These are phyloP conservation scores for Smittia aterrima DNA, from an alignment of 2,888 invertebrate genomes.

Conservation along the genomic window DNA sequence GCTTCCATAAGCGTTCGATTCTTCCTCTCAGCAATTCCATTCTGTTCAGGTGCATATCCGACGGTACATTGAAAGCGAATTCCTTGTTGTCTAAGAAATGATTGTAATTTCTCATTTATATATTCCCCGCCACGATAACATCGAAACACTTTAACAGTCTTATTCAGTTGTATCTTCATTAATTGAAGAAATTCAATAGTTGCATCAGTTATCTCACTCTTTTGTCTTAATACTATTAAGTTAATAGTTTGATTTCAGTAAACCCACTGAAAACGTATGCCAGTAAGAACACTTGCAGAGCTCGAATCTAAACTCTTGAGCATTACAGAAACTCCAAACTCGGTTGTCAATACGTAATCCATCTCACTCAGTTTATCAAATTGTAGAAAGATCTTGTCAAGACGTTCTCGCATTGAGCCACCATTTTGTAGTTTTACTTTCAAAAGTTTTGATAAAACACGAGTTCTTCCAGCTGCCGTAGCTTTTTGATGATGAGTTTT, in stretches of 20 bases:
- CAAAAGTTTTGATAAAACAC: neutral
- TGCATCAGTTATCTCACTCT: conserved; percentile 43
- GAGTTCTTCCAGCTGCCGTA: neutral
- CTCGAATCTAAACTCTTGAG: neutral
- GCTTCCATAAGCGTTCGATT: conserved; percentile 45
- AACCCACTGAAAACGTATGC: neutral
- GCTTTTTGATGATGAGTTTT: neutral
- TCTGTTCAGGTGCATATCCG: conserved; percentile 45
- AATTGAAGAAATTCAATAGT: conserved; percentile 45
- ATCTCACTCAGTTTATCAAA: neutral
- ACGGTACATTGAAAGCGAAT: conserved; percentile 45
- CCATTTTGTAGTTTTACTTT: neutral
- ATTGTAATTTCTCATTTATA: conserved; percentile 44
- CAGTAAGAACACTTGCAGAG: neutral
- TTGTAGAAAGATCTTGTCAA: neutral
- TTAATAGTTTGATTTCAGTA: neutral
- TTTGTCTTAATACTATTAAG: conserved; percentile 11
- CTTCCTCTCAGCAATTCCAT: conserved; percentile 45
- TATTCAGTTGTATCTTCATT: conserved; percentile 44
- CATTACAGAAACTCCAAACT: neutral
- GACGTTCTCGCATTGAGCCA: neutral
- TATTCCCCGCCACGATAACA: conserved; percentile 47
- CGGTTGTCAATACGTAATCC: neutral
- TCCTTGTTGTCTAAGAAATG: conserved; percentile 45
- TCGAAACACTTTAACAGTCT: conserved; percentile 45